These are phyloP conservation scores for Eospalax fontanierii DNA, from an alignment of 2,797 vertebrate genomes.

Conservation along the genomic window DNA sequence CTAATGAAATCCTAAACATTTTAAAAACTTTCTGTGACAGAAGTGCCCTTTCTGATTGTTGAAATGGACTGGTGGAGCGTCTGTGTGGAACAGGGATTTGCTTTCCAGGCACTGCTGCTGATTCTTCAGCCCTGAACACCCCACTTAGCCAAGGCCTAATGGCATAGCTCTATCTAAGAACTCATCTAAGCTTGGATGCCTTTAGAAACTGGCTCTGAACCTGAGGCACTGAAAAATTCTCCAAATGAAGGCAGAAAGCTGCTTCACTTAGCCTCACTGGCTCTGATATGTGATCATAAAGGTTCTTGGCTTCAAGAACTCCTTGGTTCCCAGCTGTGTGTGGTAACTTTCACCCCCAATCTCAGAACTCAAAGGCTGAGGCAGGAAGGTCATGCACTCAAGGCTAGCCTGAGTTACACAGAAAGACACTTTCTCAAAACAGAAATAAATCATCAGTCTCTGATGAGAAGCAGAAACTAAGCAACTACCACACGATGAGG, in stretches of 20 bases:
- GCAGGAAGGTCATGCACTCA: neutral
- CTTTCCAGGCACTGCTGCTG: neutral
- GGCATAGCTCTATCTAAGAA: neutral
- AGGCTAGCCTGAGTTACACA: neutral
- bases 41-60: conserved; percentile 4
- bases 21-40: conserved; percentile 6
- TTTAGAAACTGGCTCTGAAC: neutral
- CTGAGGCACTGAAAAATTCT: neutral
- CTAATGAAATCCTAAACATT: neutral
- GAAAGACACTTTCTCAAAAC: neutral
- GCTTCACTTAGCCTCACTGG: neutral
- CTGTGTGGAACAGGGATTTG: neutral
- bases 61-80: neutral
- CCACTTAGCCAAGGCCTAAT: neutral
- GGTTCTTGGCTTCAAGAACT: neutral
- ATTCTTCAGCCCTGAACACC: neutral
- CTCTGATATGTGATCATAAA: neutral
- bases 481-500: neutral
- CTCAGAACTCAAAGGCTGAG: neutral
- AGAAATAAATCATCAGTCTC: neutral
- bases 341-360: neutral
- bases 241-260: neutral
- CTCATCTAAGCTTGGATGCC: no score
- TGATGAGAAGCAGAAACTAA: neutral
- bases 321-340: neutral